These are phyloP conservation scores for Drymodes brunneopygia DNA, from an alignment of 2,113 vertebrate genomes.

Conservation along the genomic window DNA sequence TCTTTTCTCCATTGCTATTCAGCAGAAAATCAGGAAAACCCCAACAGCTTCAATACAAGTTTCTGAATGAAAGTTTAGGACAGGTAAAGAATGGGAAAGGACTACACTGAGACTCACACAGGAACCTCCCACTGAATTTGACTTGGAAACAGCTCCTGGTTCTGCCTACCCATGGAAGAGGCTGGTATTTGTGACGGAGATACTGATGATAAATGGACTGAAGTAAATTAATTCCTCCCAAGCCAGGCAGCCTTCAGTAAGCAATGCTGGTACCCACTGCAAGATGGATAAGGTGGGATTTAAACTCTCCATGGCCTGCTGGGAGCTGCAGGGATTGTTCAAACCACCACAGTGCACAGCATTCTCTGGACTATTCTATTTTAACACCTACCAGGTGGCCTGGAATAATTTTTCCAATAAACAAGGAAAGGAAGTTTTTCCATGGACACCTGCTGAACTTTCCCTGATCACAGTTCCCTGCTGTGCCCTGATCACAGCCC, in stretches of 20 bases:
- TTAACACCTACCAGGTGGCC: background rate
- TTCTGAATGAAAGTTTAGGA: background rate
- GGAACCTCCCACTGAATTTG: background rate
- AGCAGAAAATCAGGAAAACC: background rate
- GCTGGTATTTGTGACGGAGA: background rate
- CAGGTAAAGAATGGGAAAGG: background rate
- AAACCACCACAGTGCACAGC: background rate
- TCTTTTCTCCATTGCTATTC: background rate
- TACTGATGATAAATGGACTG: background rate
- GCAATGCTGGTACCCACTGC: background rate
- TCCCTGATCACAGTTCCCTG: background rate
- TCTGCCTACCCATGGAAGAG: background rate
- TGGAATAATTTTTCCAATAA: background rate
- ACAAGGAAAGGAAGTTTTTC: background rate
- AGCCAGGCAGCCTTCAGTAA: background rate
- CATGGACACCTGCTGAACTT: accelerated
- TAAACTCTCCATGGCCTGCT: background rate
- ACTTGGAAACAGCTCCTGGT: background rate
- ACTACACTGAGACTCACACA: background rate
- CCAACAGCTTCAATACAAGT: background rate
- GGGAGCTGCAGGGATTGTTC: background rate
- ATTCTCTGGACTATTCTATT: background rate
- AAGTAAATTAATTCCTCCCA: background rate
- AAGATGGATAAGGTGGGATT: background rate
- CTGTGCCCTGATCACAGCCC: background rate